Percentiles rank a stretch among this genome's conserved stretches.
phyloP scores from a whole-genome alignment of 1,140 invertebrate species.

The Panonychus citri region DNA sequence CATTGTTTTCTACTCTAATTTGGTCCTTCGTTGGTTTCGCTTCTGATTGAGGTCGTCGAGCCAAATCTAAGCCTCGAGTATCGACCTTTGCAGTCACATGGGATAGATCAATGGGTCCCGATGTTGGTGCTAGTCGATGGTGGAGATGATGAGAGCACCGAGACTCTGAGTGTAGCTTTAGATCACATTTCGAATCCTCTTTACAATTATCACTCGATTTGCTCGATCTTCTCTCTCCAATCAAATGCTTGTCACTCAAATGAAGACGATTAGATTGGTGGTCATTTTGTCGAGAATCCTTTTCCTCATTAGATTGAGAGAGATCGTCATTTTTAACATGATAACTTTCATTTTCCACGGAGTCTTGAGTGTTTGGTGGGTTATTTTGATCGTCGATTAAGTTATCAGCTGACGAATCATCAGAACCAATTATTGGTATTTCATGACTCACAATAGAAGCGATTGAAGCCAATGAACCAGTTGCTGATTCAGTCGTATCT shows the following conservation, averaged over 20 bases:
- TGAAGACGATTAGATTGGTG: too few species aligned
- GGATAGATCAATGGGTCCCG: neutral
- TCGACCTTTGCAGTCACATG: conserved; percentile 6
- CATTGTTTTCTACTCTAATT: neutral
- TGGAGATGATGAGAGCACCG: conserved; percentile 3
- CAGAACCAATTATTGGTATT: neutral
- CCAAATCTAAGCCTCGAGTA: neutral
- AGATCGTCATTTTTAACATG: too few species aligned
- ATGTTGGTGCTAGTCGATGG: neutral
- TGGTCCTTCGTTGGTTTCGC: neutral
- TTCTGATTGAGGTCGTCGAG: neutral
- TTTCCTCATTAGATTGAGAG: too few species aligned
- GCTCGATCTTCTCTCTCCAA: too few species aligned
- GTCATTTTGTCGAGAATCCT: too few species aligned
- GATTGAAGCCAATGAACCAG: too few species aligned
- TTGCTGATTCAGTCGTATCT: neutral
- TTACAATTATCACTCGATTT: too few species aligned
- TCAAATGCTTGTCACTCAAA: too few species aligned
- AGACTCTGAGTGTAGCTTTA: neutral
- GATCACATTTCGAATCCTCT: too few species aligned
- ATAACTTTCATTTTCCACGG: too few species aligned
- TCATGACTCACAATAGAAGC: neutral
- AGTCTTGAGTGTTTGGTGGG: too few species aligned
- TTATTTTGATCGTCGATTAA: neutral
- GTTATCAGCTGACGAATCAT: neutral